Evolutionary conservation across 2,888 invertebrate species (phyloP).

Genomic region (Teleogryllus oceanicus): DNA sequence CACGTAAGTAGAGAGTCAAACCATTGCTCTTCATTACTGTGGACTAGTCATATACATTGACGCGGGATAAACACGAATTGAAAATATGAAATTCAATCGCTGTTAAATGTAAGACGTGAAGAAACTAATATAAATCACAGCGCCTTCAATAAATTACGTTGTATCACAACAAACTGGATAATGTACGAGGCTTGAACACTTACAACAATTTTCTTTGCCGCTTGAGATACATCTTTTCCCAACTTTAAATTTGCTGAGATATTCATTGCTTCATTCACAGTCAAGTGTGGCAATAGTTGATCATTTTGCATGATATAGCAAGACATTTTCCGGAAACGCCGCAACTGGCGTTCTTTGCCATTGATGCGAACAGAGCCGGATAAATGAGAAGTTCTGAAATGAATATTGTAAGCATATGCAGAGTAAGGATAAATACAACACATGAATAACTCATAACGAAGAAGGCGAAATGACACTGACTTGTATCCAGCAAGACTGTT

Average conservation of each 20-base stretch:
- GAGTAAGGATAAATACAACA: conserved; percentile 19
- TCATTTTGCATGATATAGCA: conserved; percentile 98
- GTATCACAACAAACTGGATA: too few species aligned
- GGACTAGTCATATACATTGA: too few species aligned
- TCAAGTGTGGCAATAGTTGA: conserved; percentile 81
- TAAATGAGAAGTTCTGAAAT: conserved; percentile 71
- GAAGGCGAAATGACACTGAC: conserved; percentile 52
- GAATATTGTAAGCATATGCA: neutral
- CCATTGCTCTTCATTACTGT: too few species aligned
- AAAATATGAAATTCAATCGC: too few species aligned
- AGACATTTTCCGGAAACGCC: conserved; percentile 87
- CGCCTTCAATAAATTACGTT: too few species aligned
- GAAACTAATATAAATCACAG: too few species aligned
- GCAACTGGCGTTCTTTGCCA: conserved; percentile 78
- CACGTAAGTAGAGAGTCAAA: too few species aligned
- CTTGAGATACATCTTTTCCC: conserved; percentile 41
- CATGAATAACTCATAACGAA: conserved; percentile 23
- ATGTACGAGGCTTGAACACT: conserved; percentile 33
- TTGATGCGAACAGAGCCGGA: conserved; percentile 84
- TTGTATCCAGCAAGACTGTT: conserved; percentile 85
- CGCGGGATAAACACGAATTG: too few species aligned
- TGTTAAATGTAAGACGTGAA: too few species aligned
- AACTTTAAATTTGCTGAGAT: conserved; percentile 91
- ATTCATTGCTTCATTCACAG: conserved; percentile 88
- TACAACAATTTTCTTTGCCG: conserved; percentile 47